Conservation (phyloP, 1,140 invertebrate species). For the Bombus confusus region DNA sequence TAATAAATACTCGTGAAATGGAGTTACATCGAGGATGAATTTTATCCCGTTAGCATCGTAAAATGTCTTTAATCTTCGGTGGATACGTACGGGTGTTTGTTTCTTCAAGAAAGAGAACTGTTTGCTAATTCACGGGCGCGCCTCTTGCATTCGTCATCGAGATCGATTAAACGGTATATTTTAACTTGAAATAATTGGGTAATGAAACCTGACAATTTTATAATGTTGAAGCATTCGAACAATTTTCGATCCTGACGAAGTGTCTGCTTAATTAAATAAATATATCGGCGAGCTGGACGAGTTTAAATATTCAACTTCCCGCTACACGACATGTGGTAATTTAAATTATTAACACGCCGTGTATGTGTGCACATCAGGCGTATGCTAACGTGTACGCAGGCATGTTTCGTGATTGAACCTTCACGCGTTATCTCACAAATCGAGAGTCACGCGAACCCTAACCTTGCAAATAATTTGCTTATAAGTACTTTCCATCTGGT, state of each 20-base stretch:
- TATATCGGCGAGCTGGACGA: background rate
- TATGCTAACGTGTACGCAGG: background rate
- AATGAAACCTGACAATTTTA: background rate
- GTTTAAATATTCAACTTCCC: conserved; percentile 21
- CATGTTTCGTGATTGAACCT: conserved; percentile 6
- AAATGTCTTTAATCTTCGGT: background rate
- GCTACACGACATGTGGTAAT: background rate
- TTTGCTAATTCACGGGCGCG: background rate
- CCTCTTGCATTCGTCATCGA: background rate
- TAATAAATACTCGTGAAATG: background rate
- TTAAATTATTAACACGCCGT: conserved; percentile 28
- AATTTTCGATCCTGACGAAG: background rate
- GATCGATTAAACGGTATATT: background rate
- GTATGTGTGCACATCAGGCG: background rate
- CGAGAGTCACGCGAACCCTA: conserved; percentile 19
- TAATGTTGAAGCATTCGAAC: background rate
- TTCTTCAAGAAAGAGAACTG: background rate
- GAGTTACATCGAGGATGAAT: no score
- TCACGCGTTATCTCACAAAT: background rate
- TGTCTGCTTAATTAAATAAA: background rate
- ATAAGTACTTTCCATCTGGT: background rate
- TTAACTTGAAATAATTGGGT: no score
- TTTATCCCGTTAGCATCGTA: background rate
- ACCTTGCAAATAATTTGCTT: conserved; percentile 11
- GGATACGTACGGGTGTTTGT: background rate